phyloP scores from a whole-genome alignment of 2,888 invertebrate genomes.

The Sesia apiformis region DNA sequence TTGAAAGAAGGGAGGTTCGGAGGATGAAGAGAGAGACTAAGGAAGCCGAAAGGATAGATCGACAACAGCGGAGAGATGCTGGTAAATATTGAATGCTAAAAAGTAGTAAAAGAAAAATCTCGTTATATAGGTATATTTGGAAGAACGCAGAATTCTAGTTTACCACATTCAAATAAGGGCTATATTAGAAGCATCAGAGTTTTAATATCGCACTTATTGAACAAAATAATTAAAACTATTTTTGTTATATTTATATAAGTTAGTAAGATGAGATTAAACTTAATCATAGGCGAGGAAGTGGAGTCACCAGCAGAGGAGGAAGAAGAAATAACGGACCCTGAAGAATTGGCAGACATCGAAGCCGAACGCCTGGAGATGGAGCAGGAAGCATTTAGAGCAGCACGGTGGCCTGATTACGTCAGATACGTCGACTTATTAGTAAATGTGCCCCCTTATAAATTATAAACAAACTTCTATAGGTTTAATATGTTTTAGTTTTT shows the following conservation, averaged over 20 bases:
- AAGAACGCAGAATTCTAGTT: no score
- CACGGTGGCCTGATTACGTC: conserved; percentile 67
- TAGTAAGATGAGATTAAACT: no score
- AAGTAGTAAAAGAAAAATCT: no score
- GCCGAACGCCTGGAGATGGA: conserved; percentile 55
- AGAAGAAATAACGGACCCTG: conserved; percentile 45
- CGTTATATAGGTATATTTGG: no score
- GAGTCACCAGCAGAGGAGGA: conserved; percentile 57
- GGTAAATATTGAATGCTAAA: conserved; percentile 22
- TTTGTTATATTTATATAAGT: no score
- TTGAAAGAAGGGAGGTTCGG: conserved; percentile 44
- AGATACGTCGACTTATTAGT: conserved; percentile 60
- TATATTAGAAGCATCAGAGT: no score
- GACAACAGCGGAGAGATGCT: conserved; percentile 40
- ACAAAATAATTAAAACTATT: no score
- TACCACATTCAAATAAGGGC: no score
- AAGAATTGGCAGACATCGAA: conserved; percentile 57
- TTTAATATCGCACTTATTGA: no score
- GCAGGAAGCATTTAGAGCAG: conserved; percentile 45
- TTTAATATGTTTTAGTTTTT: no score
- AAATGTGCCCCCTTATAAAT: background rate
- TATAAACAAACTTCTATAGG: no score
- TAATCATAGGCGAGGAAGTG: conserved; percentile 42
- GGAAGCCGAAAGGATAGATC: conserved; percentile 32
- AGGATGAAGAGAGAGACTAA: conserved; percentile 47